Conservation (phyloP, 2,797 vertebrate species). For the Danio choprae region DNA sequence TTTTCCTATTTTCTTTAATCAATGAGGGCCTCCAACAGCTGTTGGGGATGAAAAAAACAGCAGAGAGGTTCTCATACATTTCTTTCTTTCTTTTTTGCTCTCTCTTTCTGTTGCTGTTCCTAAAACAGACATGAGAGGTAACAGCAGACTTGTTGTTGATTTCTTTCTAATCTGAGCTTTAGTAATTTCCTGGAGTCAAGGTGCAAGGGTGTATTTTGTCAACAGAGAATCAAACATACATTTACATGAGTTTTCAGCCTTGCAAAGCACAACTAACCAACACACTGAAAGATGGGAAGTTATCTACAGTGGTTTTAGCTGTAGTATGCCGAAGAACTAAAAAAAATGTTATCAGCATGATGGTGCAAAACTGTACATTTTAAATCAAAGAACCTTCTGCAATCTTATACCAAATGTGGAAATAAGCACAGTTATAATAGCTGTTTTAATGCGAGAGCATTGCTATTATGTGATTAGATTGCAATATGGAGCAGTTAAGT, state of each 20-base stretch:
- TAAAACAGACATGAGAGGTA: not conserved
- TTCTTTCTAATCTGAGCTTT: not conserved
- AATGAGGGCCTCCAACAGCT: slow-evolving; percentile 46
- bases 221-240: not conserved
- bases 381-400: no score
- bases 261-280: not conserved
- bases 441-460: no score
- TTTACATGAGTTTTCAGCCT: not conserved
- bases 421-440: no score
- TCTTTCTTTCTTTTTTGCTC: no score
- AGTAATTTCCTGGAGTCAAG: not conserved
- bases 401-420: no score
- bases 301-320: no score
- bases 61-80: slow-evolving; percentile 41
- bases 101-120: not conserved
- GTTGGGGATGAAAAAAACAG: slow-evolving; percentile 55
- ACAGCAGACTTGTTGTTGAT: not conserved
- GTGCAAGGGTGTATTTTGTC: not conserved
- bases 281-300: not conserved
- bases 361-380: no score
- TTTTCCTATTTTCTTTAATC: slow-evolving; percentile 57
- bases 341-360: no score
- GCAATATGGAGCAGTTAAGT: no score
- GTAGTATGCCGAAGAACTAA: no score
- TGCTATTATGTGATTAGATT: no score